Evolutionary conservation across 2,113 vertebrate genomes (phyloP), one percentile per base, ranked within the genome.

Genomic region (Amphiprion ocellaris): DNA sequence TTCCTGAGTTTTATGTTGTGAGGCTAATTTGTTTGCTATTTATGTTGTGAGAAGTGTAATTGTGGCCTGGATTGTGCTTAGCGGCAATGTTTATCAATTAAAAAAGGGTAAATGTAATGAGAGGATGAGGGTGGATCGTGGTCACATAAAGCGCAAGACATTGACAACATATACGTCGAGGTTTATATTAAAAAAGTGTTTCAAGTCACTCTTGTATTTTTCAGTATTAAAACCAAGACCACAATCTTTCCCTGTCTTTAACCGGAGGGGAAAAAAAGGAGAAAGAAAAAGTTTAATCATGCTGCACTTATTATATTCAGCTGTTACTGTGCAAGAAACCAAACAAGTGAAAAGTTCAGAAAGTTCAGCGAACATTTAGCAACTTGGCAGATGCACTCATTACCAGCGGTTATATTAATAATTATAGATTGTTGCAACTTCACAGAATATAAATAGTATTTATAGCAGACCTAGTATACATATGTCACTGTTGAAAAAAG

Each of bases 21-120:
- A n/a, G 1, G n/a, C n/a, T 55, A 17, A 16, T 78, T 47, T 62
- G 23, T 30, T 77, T 63, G 54, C 54, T 24, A 16, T 53, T 77
- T 41, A 28, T n/a, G 17, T 67, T 3, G 28, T 15, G 50, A 39
- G 23, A 77, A 68, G 41, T 41, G 37, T 46, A 59, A 59, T 28
- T 53, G 37, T 15, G 66, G 67, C 21, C 21, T 58, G 2, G 11
- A 26, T 53, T 56, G 46, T 49, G 49, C 49, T 52, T 37, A 61
- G 33, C 7, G 15, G 5, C 17, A 9, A 9, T n/a, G 17, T 44
- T 15, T 15, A n/a, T 5, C 49, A 14, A n/a, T 55, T 15, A 12
- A 55, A 4, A 55, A 26, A 15, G 15, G n/a, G 23, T 14, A 23
- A 12, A 23, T 4, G 12, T 12, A 14, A 14, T 23, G 21, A 55